Base-by-base conservation (phyloP, 2,888 invertebrate species). In the Drosophila ezoana region DNA sequence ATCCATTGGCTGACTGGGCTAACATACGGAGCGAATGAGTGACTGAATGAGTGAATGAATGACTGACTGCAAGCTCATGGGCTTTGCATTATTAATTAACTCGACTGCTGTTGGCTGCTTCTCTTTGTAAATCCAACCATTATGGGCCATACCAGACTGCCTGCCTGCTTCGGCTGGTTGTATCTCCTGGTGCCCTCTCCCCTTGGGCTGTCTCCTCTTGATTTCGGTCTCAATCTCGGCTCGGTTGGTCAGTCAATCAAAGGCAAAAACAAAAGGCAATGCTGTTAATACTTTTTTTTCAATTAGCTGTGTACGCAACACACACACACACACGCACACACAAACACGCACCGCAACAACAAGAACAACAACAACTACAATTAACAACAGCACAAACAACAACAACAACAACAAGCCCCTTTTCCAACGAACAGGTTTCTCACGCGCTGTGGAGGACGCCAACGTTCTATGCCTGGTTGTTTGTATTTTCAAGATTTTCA, bases 81-180 rank as follows among this genome's bases (percentile, higher is more conserved):
- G 73, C 77, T 88, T 74, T 79, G 89, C 75, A 88, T 89, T 88
- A 88, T 80, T 86, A 88, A 88, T 86, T 86, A 86, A 72, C 81
- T 75, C 45, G 77, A 52, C 41, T 72, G 48, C 60, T 73, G 43
- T 63, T 70, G 54, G 33, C 18, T 41, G 49, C 63, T 64, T 52
- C 62, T 72, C 73, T 62, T 81, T 66, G 72, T 66, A 65, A 76
- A 75, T 89, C 80, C 89, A 79, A 75, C 89, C 89, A 85, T 85
- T 85, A 89, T 86, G n/a, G n/a, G 89, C 83, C 88, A 84, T 89
- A 78, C 82, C 86, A 89, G 89, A 89, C 77, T 80, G 86, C 87
- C 63, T 83, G 81, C 80, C 76, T 76, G 80, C 65, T 62, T 43
- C 44, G 20, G 62, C 62, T 40, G 77, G 64, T 56, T 74, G 60